Evolutionary conservation across 1,140 invertebrate genomes (phyloP).

Genomic region (Aphelenchoides fujianensis): DNA sequence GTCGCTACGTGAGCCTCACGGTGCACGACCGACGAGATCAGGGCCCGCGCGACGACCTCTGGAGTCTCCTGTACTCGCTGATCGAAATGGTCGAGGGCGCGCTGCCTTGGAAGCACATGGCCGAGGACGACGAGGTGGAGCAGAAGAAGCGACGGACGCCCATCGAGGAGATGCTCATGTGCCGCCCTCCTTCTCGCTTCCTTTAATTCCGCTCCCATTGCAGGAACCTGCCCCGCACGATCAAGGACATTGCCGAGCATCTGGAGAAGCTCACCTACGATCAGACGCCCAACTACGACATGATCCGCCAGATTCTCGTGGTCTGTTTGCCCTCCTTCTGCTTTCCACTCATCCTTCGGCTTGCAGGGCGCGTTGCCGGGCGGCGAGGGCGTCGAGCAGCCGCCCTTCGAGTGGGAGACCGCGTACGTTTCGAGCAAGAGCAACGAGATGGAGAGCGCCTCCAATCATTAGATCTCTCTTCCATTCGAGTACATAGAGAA

Average conservation of each 20-base stretch:
- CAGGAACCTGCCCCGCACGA: not conserved
- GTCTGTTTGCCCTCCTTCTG: too few species aligned
- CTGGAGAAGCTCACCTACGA: slow-evolving; percentile 17
- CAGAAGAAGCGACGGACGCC: slow-evolving; percentile 24
- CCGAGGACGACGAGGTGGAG: slow-evolving; percentile 26
- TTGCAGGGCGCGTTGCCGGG: too few species aligned
- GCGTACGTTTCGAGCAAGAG: too few species aligned
- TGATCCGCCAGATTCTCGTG: too few species aligned
- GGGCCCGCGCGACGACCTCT: slow-evolving; percentile 51
- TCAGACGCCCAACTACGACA: slow-evolving; percentile 18
- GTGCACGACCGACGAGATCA: slow-evolving; percentile 56
- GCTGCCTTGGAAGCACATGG: slow-evolving; percentile 38
- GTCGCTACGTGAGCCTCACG: slow-evolving; percentile 48
- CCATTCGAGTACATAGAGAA: too few species aligned
- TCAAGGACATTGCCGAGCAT: slow-evolving; percentile 5
- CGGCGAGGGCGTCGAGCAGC: too few species aligned
- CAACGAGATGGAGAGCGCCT: too few species aligned
- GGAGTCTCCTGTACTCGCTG: slow-evolving; percentile 48
- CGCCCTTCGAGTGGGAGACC: too few species aligned
- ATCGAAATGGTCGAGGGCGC: slow-evolving; percentile 44
- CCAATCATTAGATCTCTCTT: too few species aligned
- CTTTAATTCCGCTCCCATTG: not conserved
- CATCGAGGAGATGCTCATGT: slow-evolving; percentile 34
- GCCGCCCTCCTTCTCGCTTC: too few species aligned
- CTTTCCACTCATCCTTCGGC: too few species aligned